A percentile compares a stretch with the other conserved stretches of the same genome.
These are phyloP conservation scores for Anthopleura sola DNA, from an alignment of 64 coral and sea anemone genomes.

Conservation along the genomic window DNA sequence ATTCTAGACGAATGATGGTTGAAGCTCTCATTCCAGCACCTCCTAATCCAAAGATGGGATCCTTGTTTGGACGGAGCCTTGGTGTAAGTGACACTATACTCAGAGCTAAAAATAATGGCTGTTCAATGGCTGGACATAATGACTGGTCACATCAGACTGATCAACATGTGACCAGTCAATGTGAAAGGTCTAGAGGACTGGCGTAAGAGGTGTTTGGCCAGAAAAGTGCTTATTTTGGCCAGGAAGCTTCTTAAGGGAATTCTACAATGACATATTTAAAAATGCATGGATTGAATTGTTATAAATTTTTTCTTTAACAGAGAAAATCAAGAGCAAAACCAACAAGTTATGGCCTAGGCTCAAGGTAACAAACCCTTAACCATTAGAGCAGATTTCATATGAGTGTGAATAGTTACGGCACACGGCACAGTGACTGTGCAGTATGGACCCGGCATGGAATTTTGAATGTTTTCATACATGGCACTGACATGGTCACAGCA, in stretches of 20 bases:
- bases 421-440: no score
- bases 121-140: no score
- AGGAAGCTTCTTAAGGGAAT: background rate
- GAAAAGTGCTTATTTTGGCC: no score
- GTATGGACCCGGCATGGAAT: no score
- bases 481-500: no score
- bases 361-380: constrained; percentile 4
- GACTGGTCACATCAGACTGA: no score
- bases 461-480: no score
- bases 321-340: constrained; percentile 19
- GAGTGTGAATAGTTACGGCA: no score
- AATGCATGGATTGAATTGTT: background rate
- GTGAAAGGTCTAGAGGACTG: no score
- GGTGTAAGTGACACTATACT: background rate
- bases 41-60: constrained; percentile 81
- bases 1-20: constrained; percentile 39
- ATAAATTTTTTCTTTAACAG: constrained; percentile 7
- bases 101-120: no score
- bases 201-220: no score
- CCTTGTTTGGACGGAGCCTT: constrained; percentile 74
- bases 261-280: background rate
- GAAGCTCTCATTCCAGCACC: constrained; percentile 42
- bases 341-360: constrained; percentile 30
- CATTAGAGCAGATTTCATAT: background rate
- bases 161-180: no score